A percentile compares a stretch with the other conserved stretches of the same genome.
phyloP scores from a whole-genome alignment of 2,797 vertebrate species.

The Xenopus petersii region DNA sequence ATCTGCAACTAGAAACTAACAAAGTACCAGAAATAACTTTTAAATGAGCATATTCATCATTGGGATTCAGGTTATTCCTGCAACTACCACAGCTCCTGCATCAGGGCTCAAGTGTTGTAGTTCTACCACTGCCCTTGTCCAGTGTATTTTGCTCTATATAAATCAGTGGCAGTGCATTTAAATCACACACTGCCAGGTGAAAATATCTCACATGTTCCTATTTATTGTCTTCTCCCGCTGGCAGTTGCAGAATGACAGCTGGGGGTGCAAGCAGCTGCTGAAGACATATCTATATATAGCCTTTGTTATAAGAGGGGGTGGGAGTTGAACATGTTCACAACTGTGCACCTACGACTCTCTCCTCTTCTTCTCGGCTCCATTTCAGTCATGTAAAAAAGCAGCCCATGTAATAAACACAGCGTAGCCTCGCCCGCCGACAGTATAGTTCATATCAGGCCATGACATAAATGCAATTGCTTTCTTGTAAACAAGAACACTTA shows the following conservation, averaged over 20 bases:
- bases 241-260: slow-evolving; percentile 32
- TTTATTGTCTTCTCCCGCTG: neutral
- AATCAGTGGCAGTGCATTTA: too few species aligned
- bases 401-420: slow-evolving; percentile 5
- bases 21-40: too few species aligned
- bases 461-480: too few species aligned
- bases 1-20: too few species aligned
- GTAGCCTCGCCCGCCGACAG: slow-evolving; percentile 5
- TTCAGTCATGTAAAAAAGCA: slow-evolving; percentile 16
- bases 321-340: slow-evolving; percentile 16
- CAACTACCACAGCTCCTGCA: too few species aligned
- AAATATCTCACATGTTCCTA: neutral
- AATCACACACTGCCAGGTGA: neutral
- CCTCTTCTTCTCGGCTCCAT: neutral
- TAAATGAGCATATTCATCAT: too few species aligned
- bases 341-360: slow-evolving; percentile 4
- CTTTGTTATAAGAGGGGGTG: slow-evolving; percentile 19
- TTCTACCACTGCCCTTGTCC: too few species aligned
- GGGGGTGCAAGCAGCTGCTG: slow-evolving; percentile 24
- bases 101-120: too few species aligned
- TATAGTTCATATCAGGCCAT: slow-evolving; percentile 14
- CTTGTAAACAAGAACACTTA: too few species aligned
- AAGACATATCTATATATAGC: slow-evolving; percentile 43
- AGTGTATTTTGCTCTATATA: too few species aligned
- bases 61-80: too few species aligned